These are phyloP conservation scores for Mycalesis mineus DNA, from an alignment of 2,888 invertebrate species.

Conservation along the genomic window DNA sequence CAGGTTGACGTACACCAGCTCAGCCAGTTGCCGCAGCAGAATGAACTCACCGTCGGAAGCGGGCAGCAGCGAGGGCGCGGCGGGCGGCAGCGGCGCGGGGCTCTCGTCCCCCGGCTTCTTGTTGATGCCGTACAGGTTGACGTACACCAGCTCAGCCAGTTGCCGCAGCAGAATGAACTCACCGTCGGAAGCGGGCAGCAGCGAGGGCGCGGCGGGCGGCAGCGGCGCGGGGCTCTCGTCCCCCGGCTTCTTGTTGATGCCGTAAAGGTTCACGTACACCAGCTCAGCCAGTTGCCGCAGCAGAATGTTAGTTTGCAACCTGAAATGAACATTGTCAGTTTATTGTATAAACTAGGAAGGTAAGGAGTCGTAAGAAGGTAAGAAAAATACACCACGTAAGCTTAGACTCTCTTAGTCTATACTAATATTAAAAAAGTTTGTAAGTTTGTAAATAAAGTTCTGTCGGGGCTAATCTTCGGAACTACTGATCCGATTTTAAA, in stretches of 20 bases:
- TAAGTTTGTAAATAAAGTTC: too few species aligned
- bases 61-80: slow-evolving; percentile 52
- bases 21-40: slow-evolving; percentile 70
- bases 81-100: slow-evolving; percentile 38
- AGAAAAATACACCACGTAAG: too few species aligned
- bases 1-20: slow-evolving; percentile 73
- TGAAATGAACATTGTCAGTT: slow-evolving; percentile 34
- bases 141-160: slow-evolving; percentile 75
- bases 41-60: slow-evolving; percentile 52
- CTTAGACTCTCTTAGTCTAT: too few species aligned
- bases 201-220: slow-evolving; percentile 39
- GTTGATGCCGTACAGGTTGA: slow-evolving; percentile 69
- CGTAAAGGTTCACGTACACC: slow-evolving; percentile 75
- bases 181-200: slow-evolving; percentile 63
- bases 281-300: slow-evolving; percentile 72
- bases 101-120: slow-evolving; percentile 46
- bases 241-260: slow-evolving; percentile 45
- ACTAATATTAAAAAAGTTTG: too few species aligned
- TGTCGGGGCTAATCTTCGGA: too few species aligned
- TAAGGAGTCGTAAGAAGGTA: too few species aligned
- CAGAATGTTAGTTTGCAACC: slow-evolving; percentile 71
- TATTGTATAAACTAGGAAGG: too few species aligned
- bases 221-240: slow-evolving; percentile 47
- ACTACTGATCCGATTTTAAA: too few species aligned
- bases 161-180: slow-evolving; percentile 57